Conservation (phyloP, 2,888 invertebrate genomes). For the Drosophila conformis region DNA sequence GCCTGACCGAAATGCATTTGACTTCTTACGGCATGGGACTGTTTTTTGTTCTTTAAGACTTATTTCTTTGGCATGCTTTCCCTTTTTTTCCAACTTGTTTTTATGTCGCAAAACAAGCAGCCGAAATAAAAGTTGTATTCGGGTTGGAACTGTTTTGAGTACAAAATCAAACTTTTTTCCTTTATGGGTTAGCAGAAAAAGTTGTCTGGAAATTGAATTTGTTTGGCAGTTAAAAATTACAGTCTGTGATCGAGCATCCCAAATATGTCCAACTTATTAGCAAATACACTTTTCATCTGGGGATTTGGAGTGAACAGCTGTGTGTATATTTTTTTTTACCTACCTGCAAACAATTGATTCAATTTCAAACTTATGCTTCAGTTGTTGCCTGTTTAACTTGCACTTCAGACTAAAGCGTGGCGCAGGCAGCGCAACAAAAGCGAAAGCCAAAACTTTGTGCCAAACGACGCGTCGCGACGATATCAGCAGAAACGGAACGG, state of each 20-base stretch:
- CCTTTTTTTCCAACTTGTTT: slow-evolving; percentile 8
- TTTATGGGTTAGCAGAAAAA: slow-evolving; percentile 54
- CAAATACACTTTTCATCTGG: slow-evolving; percentile 39
- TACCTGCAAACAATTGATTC: slow-evolving; percentile 48
- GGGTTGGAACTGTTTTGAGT: slow-evolving; percentile 44
- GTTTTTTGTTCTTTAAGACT: slow-evolving; percentile 3
- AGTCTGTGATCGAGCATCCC: slow-evolving; percentile 25
- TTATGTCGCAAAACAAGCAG: slow-evolving; percentile 42
- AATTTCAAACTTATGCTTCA: slow-evolving; percentile 32
- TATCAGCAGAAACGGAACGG: slow-evolving; percentile 13
- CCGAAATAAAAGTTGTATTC: slow-evolving; percentile 50
- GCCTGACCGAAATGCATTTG: slow-evolving; percentile 45
- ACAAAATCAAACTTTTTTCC: slow-evolving; percentile 43
- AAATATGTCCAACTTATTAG: slow-evolving; percentile 62
- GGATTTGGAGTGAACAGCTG: background rate
- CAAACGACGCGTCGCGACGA: slow-evolving; percentile 27
- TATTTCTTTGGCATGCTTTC: slow-evolving; percentile 30
- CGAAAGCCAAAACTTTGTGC: slow-evolving; percentile 52
- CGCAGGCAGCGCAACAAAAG: slow-evolving; percentile 51
- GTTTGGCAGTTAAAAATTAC: slow-evolving; percentile 46
- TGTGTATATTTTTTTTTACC: slow-evolving; percentile 21
- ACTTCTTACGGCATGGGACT: slow-evolving; percentile 24
- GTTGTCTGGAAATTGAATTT: slow-evolving; percentile 72
- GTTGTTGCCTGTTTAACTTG: slow-evolving; percentile 45
- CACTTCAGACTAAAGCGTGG: slow-evolving; percentile 39